Evolutionary conservation across 2,797 vertebrate species (phyloP).

Genomic region (Sebastes diploproa): DNA sequence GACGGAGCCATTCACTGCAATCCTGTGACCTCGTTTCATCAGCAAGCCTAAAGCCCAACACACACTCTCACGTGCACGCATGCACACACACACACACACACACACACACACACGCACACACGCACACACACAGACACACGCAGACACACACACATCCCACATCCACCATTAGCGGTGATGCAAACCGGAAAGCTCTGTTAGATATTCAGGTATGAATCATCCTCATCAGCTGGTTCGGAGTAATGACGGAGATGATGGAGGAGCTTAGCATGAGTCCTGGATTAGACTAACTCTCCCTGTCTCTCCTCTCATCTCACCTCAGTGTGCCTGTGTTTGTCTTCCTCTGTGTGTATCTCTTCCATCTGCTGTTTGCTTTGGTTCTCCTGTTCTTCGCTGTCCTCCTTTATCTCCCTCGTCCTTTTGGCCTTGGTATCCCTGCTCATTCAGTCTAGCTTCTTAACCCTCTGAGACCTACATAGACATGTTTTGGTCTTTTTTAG

Average conservation of each 20-base stretch:
- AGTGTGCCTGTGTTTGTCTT: not conserved
- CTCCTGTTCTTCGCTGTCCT: not conserved
- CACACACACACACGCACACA: not conserved
- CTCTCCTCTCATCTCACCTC: slow-evolving; percentile 11
- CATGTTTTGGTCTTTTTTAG: too few species aligned
- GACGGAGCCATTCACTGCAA: slow-evolving; percentile 28
- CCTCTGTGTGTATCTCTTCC: not conserved
- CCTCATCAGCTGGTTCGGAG: slow-evolving; percentile 55
- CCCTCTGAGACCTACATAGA: too few species aligned
- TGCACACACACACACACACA: not conserved
- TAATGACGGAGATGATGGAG: slow-evolving; percentile 59
- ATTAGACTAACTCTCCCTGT: slow-evolving; percentile 44
- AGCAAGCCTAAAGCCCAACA: slow-evolving; percentile 18
- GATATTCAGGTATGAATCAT: slow-evolving; percentile 59
- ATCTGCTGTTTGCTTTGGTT: slow-evolving; percentile 16
- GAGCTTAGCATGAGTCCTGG: slow-evolving; percentile 46
- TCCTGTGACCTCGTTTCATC: slow-evolving; percentile 52
- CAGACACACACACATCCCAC: not conserved
- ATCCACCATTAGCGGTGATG: slow-evolving; percentile 34
- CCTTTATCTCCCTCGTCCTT: not conserved
- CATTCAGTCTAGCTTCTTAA: not conserved
- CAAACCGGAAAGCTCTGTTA: slow-evolving; percentile 53
- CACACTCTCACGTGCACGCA: not conserved
- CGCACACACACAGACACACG: not conserved
- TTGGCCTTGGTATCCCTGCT: not conserved